These are phyloP conservation scores for Ips typographus DNA, from an alignment of 1,140 invertebrate species.

Conservation along the genomic window DNA sequence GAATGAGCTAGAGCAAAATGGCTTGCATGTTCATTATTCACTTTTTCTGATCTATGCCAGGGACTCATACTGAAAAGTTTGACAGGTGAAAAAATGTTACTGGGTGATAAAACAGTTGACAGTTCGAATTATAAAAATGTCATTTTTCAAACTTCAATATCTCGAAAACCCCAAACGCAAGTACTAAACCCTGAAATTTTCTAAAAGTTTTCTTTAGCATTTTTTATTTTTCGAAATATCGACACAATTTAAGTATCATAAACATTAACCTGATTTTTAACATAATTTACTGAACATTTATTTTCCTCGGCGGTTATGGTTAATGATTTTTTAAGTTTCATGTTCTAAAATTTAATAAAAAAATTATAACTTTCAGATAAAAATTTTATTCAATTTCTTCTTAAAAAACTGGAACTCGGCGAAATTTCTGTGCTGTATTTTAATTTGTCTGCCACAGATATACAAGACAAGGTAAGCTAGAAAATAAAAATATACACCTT, in stretches of 20 bases:
- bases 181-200: no score
- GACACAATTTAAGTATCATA: background rate
- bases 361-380: slow-evolving; percentile 28
- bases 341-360: background rate
- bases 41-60: background rate
- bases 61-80: no score
- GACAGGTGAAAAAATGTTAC: no score
- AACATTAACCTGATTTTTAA: background rate
- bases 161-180: no score
- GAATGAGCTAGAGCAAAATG: background rate
- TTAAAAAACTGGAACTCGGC: slow-evolving; percentile 17
- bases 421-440: slow-evolving; percentile 29
- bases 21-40: background rate
- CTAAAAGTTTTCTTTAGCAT: no score
- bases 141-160: no score
- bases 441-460: slow-evolving; percentile 37
- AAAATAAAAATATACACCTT: background rate
- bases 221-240: background rate
- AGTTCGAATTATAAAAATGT: no score
- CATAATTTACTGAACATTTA: background rate
- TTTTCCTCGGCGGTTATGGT: background rate
- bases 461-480: slow-evolving; percentile 38
- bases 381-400: slow-evolving; percentile 21
- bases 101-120: no score
- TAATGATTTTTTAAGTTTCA: background rate